Evolutionary conservation across 2,888 invertebrate species (phyloP).

Genomic region (Lomographa bimaculata): DNA sequence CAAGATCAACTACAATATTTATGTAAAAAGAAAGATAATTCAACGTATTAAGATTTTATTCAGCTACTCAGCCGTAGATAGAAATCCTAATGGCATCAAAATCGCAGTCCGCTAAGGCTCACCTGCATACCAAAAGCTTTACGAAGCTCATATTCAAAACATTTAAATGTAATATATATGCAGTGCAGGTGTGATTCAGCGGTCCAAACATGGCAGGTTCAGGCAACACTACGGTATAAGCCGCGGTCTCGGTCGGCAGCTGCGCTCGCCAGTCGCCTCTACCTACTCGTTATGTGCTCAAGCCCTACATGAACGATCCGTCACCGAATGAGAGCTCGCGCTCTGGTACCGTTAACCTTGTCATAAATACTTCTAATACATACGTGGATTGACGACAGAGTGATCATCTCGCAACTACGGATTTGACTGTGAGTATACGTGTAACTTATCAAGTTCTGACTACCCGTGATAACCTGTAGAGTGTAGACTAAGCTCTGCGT

Average conservation of each 20-base stretch:
- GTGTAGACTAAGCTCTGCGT: not conserved
- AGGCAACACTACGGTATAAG: constrained; percentile 23
- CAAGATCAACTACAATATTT: too few relatives aligned
- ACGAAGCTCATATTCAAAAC: constrained; percentile 7
- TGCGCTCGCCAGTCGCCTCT: constrained; percentile 12
- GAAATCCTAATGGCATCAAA: too few relatives aligned
- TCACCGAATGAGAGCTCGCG: constrained; percentile 13
- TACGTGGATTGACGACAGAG: constrained; percentile 10
- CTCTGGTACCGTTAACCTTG: constrained; percentile 20
- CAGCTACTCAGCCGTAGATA: too few relatives aligned
- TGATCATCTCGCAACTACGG: not conserved
- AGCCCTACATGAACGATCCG: constrained; percentile 3
- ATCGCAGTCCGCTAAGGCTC: too few relatives aligned
- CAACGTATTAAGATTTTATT: too few relatives aligned
- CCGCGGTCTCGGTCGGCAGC: constrained; percentile 24
- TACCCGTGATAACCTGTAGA: too few relatives aligned
- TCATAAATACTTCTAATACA: constrained; percentile 9
- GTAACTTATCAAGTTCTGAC: not conserved
- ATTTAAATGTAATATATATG: not conserved
- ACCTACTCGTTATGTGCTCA: too few relatives aligned
- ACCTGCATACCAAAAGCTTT: constrained; percentile 13
- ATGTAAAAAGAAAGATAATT: too few relatives aligned
- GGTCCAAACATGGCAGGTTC: constrained; percentile 9
- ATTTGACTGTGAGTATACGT: constrained; percentile 11
- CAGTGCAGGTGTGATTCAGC: constrained; percentile 18